Evolutionary conservation across 2,797 vertebrate species (phyloP), one percentile per base, ranked within the genome.

Genomic region (Petrocephalus sullivani): DNA sequence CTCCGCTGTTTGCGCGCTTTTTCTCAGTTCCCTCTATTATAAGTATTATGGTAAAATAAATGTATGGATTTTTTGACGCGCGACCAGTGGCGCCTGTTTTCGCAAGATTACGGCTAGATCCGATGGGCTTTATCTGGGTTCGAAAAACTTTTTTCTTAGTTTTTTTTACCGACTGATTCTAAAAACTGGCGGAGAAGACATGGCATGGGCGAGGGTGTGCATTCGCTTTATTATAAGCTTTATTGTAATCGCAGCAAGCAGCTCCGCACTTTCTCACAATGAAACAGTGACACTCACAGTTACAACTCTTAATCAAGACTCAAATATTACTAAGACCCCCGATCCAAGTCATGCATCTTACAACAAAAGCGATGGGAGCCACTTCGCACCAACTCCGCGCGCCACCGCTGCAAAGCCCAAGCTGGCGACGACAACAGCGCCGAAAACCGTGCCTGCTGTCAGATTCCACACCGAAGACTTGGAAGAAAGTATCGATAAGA

Each of bases 201-300:
- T 95, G 94, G 92, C 91, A 89, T 92, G 90, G 89, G 89, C 86
- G 53, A 23, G 89, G 37, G 87, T 92, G 90, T 88, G 84, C 87
- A 0, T 89, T 54, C 28, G 92, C 90, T 91, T 92, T 85, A 90
- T 89, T 0, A 81, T 90, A 83, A 23, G 89, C 41, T 9, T 93
- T 89, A 81, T 91, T 3, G 89, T 94, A 78, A 88, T 75, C 86
- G 87, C 60, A 28, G 87, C 91, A 67, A 71, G 85, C 2, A 6
- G 83, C 4, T 90, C 87, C 6, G 81, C 54, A 37, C 67, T 58
- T 56, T 37, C 89, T 3, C 85, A 83, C 83, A 46, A 90, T 57
- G 89, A 89, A 64, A 87, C 46, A 0, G 86, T 90, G 3, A 16
- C 57, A 56, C 89, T 83, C 2, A 57, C 16, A 54, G 41, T 81